These are phyloP conservation scores for Setophaga petechia DNA, from an alignment of 2,113 vertebrate species.

Conservation along the genomic window DNA sequence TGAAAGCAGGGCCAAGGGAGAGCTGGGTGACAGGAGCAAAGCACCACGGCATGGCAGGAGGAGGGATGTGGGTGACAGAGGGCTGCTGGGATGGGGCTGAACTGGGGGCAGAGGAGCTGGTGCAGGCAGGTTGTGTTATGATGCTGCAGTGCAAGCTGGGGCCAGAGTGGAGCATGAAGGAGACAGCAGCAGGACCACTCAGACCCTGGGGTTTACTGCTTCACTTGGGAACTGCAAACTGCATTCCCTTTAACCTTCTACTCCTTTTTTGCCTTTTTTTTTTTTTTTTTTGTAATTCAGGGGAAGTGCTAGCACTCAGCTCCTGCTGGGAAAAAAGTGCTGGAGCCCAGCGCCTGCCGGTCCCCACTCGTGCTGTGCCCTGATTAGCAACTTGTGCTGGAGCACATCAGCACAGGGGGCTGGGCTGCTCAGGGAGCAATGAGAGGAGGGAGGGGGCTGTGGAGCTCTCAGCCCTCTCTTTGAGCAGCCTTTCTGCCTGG, in stretches of 20 bases:
- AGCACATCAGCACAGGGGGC: not conserved
- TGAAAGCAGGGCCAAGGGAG: not conserved
- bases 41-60: not conserved
- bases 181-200: not conserved
- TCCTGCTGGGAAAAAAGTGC: conserved; percentile 43
- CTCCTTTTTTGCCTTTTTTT: not conserved
- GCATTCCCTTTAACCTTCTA: not conserved
- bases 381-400: conserved; percentile 23
- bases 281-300: not conserved
- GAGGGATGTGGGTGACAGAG: not conserved
- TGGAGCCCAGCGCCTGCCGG: not conserved
- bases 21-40: not conserved
- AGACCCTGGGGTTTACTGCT: not conserved
- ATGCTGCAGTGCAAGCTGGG: not conserved
- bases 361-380: not conserved
- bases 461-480: not conserved
- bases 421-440: not conserved
- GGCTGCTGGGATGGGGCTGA: not conserved
- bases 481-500: not conserved
- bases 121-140: accelerated
- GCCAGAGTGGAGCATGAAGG: not conserved
- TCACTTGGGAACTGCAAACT: not conserved
- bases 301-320: not conserved
- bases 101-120: not conserved
- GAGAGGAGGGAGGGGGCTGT: not conserved